Base-by-base conservation (phyloP, 2,888 invertebrate genomes). In the Galerucella nymphaeae region DNA sequence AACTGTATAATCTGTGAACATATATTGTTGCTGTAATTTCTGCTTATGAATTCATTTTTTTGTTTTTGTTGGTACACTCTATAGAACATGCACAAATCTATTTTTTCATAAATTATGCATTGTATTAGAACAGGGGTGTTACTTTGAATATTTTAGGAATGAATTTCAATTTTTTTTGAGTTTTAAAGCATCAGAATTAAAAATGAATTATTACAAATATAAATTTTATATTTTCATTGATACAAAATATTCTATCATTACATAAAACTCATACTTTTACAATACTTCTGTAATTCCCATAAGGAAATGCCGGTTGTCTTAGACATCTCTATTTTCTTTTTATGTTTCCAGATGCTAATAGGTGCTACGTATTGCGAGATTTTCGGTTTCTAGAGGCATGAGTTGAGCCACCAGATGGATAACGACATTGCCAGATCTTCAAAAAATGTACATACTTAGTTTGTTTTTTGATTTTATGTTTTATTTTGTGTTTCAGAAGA, bases 321-420 rank as follows among this genome's bases (percentile, higher is more conserved):
- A 85, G 85, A 85, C 85, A 83, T 85, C 81, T 85, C 86, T 87
- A 87, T 85, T 86, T 86, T 86, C 84, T 86, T 85, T 87, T 87
- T 87, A 86, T 87, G 86, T 86, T 87, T 87, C 82, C 87, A 87
- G 87, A 86, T 87, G 82, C 83, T 82, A 82, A 83, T 85, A 85
- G 84, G 84, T 84, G 85, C 81, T 79, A 82, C 83, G 76, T 79
- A 80, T 78, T 79, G 77, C 78, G 79, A 80, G 79, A 69, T 80
- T 79, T 77, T 79, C 79, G 75, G 72, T 80, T 79, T 74, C 79
- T 79, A 81, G 80, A 79, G 78, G 77, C 81, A 78, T 78, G 81
- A 79, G 79, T 78, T 81, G 80, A 80, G 48, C 78, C 79, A 77
- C 79, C 79, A 77, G 74, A 76, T 75, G 76, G 80, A 80, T 76